These are phyloP conservation scores for Hetaerina titia DNA, from an alignment of 2,888 invertebrate genomes.

Conservation along the genomic window DNA sequence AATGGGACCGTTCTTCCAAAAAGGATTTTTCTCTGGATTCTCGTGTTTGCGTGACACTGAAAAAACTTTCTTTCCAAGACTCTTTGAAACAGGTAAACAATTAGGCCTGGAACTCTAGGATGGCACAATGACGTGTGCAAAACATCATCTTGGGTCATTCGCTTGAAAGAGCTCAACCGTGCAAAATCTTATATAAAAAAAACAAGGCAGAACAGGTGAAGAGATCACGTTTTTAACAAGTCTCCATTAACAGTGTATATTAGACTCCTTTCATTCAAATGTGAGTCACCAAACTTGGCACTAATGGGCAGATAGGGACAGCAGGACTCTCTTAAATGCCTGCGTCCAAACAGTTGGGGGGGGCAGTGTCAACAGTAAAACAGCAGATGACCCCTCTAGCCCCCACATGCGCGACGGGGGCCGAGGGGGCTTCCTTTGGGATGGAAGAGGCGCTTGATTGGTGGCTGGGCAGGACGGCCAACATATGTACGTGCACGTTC, in stretches of 20 bases:
- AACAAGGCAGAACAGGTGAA: background rate
- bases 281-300: slow-evolving; percentile 56
- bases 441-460: too few species aligned
- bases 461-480: too few species aligned
- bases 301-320: slow-evolving; percentile 12
- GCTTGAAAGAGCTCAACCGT: slow-evolving; percentile 37
- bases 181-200: slow-evolving; percentile 16
- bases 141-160: background rate
- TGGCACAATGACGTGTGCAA: background rate
- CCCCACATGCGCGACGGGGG: too few species aligned
- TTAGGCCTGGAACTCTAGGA: slow-evolving; percentile 22
- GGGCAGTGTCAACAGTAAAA: slow-evolving; percentile 41
- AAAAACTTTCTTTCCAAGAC: slow-evolving; percentile 39
- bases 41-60: background rate
- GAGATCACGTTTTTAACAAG: slow-evolving; percentile 61
- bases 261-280: slow-evolving; percentile 25
- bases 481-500: too few species aligned
- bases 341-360: slow-evolving; percentile 39
- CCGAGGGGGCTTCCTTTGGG: too few species aligned
- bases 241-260: slow-evolving; percentile 45
- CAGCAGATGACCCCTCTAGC: too few species aligned
- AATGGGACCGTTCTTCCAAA: background rate
- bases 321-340: slow-evolving; percentile 20
- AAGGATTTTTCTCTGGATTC: background rate
- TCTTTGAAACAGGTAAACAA: slow-evolving; percentile 51